These are phyloP conservation scores for Caenorhabditis parvicauda DNA, from an alignment of 2,888 invertebrate species.

Conservation along the genomic window DNA sequence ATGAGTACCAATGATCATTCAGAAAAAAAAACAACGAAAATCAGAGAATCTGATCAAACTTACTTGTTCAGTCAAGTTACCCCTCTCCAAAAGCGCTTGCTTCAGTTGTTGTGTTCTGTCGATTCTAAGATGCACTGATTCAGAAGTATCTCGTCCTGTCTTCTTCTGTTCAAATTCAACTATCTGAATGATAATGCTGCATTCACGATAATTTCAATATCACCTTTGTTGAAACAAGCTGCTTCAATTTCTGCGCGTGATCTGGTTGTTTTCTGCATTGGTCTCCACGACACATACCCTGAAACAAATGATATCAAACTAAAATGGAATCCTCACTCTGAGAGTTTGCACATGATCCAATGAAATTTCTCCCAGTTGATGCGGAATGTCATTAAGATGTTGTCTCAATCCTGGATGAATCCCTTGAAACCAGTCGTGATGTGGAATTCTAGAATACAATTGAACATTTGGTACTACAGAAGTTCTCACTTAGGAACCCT, in stretches of 20 bases:
- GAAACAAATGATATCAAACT: neutral
- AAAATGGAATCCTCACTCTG: conserved; percentile 3
- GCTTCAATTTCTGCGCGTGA: conserved; percentile 17
- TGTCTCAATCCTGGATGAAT: conserved; percentile 19
- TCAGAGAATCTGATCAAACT: neutral
- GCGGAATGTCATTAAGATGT: conserved; percentile 1
- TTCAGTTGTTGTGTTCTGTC: conserved; percentile 58
- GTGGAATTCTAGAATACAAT: conserved; percentile 18
- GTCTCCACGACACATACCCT: conserved; percentile 18
- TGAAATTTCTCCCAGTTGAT: conserved; percentile 22
- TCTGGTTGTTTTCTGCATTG: conserved; percentile 33
- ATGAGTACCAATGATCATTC: neutral
- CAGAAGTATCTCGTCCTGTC: conserved; percentile 26
- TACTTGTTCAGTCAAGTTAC: conserved; percentile 41
- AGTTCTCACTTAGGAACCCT: conserved; percentile 21
- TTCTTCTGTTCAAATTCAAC: conserved; percentile 16
- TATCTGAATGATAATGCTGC: conserved; percentile 6
- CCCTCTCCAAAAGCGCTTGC: conserved; percentile 53
- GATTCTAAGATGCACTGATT: conserved; percentile 46
- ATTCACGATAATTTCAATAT: neutral
- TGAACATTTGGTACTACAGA: neutral
- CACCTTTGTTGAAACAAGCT: conserved; percentile 27
- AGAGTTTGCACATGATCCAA: conserved; percentile 10
- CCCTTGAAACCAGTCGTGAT: conserved; percentile 25
- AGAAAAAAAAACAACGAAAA: neutral